Conservation (phyloP, 2,888 invertebrate genomes). For the Oscheius myriophilus region DNA sequence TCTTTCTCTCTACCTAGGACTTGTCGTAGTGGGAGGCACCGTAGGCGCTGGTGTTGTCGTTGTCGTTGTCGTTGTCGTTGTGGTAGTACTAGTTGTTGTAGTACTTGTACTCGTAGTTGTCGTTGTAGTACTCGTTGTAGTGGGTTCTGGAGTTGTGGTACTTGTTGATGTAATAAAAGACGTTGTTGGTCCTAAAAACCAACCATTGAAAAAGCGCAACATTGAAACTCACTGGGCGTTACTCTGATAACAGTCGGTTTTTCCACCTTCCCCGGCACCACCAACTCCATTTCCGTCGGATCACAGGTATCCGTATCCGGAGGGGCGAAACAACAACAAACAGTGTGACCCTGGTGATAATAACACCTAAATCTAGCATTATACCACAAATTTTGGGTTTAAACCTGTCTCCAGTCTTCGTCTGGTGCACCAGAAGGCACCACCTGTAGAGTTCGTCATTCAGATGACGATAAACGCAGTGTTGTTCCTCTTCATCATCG, state of each 20-base stretch:
- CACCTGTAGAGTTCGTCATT: constrained; percentile 54
- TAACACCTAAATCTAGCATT: constrained; percentile 35
- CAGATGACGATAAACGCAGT: constrained; percentile 54
- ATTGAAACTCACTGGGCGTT: constrained; percentile 27
- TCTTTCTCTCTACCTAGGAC: constrained; percentile 23
- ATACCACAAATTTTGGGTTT: not conserved
- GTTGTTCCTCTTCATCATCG: constrained; percentile 32
- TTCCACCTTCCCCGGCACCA: constrained; percentile 39
- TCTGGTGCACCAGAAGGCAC: constrained; percentile 45
- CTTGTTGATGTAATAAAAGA: not conserved
- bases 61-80: constrained; percentile 13
- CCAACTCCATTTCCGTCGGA: constrained; percentile 52
- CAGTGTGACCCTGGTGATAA: constrained; percentile 51
- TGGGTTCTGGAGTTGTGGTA: constrained; percentile 28
- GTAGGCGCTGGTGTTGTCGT: constrained; percentile 33
- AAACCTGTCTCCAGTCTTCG: constrained; percentile 29
- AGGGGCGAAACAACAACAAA: constrained; percentile 55
- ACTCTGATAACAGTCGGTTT: constrained; percentile 33
- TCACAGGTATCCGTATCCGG: constrained; percentile 49
- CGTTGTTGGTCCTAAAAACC: not conserved
- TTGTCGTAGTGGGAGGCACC: constrained; percentile 31
- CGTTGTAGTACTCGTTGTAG: constrained; percentile 35
- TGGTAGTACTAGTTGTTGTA: constrained; percentile 31
- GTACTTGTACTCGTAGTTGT: constrained; percentile 33
- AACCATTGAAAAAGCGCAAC: not conserved